These are phyloP conservation scores for Fabriciana adippe DNA, from an alignment of 2,888 invertebrate genomes.

Conservation along the genomic window DNA sequence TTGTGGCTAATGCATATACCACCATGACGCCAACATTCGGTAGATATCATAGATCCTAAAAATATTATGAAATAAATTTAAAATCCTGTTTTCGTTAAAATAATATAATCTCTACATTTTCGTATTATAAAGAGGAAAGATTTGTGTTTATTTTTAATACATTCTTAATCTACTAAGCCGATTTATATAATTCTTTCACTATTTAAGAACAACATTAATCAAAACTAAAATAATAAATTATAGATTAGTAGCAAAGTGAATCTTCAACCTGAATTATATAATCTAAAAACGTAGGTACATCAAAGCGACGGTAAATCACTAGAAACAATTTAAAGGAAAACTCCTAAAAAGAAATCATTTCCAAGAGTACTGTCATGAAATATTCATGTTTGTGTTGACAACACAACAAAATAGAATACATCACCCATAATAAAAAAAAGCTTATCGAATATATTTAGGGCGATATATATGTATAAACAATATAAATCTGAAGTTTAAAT, in stretches of 20 bases:
- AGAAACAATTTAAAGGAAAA: background rate
- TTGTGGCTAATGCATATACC: conserved; percentile 64
- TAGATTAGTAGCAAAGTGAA: no score
- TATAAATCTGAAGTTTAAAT: no score
- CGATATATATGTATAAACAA: no score
- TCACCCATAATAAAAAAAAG: background rate
- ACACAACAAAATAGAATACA: background rate
- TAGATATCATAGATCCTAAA: conserved; percentile 61
- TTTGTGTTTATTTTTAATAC: no score
- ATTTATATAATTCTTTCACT: no score
- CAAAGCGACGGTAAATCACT: background rate
- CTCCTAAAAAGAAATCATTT: background rate
- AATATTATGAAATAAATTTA: background rate
- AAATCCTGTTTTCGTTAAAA: background rate
- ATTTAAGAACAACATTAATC: no score
- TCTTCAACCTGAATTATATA: no score
- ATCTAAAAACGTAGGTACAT: background rate
- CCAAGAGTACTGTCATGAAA: background rate
- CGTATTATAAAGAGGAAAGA: no score
- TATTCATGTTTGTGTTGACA: background rate
- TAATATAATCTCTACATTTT: no score
- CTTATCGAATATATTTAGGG: background rate
- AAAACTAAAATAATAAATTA: no score
- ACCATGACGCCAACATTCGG: conserved; percentile 65
- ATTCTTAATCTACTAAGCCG: no score